Evolutionary conservation across 2,113 vertebrate species (phyloP), one percentile per base, ranked within the genome.

Genomic region (Dryoscopus gambensis): DNA sequence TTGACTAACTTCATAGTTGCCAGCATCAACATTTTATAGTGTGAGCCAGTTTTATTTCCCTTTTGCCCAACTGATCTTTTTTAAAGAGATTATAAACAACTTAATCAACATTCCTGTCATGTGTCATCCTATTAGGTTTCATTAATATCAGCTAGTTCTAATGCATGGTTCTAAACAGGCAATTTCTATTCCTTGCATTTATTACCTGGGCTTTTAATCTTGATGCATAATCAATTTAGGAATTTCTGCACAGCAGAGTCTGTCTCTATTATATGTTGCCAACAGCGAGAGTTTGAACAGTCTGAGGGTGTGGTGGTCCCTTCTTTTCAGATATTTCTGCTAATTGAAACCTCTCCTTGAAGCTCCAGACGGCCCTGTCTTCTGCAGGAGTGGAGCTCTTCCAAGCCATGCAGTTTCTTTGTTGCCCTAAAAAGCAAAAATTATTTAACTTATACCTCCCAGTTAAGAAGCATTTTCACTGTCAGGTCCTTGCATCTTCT

Each of bases 91-190:
- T 84, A 94, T 75, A 94, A 94, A 91, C 77, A 93, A 56, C 56
- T 93, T 93, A 70, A 96, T 94, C 95, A 97, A 75, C 47, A 96
- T 95, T 95, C 95, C 39, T 79, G 84, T 84, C 95, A 63, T 47
- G 81, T 94, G 74, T 87, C 81, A 84, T 81, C 73, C 74, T 89
- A 87, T 95, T 93, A 89, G 52, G 52, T 50, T 94, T 93, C 77
- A 93, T 95, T 95, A 97, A 89, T 93, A 91, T 47, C 81, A 93
- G 35, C 89, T 68, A 60, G 77, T 89, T 91, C 35, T 84, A 93
- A 75, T 56, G 69, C 84, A 64, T 60, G 40, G 71, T 64, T 89
- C 74, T 94, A 95, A 97, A 93, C 60, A 87, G 90, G 90, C 78
- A 52, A 93, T 91, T 95, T 91, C 81, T 94, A 67, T 91, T 89